Evolutionary conservation across 30 jellyfish, hydroid and myxozoan genomes (phyloP).

Genomic region (Aurelia sp.): DNA sequence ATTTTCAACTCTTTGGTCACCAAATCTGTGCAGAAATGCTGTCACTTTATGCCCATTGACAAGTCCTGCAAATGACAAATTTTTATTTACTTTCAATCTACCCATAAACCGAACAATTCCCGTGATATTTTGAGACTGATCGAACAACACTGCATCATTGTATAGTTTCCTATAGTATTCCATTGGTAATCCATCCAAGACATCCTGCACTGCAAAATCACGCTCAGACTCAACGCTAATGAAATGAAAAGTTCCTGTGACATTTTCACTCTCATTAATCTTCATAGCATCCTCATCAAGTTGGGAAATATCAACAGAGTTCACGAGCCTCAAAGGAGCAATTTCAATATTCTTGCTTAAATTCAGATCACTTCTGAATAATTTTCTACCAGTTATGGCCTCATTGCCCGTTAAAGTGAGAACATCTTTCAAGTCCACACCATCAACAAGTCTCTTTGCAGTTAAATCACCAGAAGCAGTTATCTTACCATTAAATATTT

Average conservation of each 20-base stretch:
- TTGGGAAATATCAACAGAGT: slow-evolving; percentile 72
- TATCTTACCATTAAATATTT: slow-evolving; percentile 31
- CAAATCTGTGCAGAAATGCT: slow-evolving; percentile 22
- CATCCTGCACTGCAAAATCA: slow-evolving; percentile 2
- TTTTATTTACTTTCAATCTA: background rate
- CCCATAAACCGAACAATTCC: slow-evolving; percentile 12
- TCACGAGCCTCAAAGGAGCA: slow-evolving; percentile 14
- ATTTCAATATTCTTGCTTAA: slow-evolving; percentile 16
- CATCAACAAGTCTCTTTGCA: slow-evolving; percentile 44
- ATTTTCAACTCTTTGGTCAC: slow-evolving; percentile 29
- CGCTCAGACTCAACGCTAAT: background rate
- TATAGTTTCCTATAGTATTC: slow-evolving; percentile 14
- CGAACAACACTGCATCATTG: slow-evolving; percentile 32
- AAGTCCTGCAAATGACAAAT: slow-evolving; percentile 14
- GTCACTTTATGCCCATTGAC: slow-evolving; percentile 59
- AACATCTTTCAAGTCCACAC: slow-evolving; percentile 26
- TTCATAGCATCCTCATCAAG: slow-evolving; percentile 22
- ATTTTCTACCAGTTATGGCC: slow-evolving; percentile 33
- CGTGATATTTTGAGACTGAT: slow-evolving; percentile 52
- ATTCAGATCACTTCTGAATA: background rate
- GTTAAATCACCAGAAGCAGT: slow-evolving; percentile 26
- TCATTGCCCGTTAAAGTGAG: slow-evolving; percentile 40
- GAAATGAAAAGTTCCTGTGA: slow-evolving; percentile 18
- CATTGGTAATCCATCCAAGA: slow-evolving; percentile 14
- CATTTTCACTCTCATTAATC: slow-evolving; percentile 11